phyloP scores from a whole-genome alignment of 2,888 invertebrate genomes.

The Papilio demoleus region DNA sequence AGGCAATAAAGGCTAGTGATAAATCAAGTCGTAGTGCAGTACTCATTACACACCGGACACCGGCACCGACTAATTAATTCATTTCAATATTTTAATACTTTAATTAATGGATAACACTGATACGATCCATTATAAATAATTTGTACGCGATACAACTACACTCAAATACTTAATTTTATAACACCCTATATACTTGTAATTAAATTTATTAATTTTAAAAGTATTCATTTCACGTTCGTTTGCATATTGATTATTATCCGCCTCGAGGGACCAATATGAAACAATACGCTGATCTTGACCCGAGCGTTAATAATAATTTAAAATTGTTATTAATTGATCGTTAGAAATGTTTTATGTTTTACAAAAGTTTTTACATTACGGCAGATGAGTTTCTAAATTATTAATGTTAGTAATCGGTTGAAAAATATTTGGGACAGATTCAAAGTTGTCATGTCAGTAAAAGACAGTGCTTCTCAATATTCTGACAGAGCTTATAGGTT shows the following conservation, averaged over 20 bases:
- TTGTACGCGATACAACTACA: slow-evolving; percentile 49
- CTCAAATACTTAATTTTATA: background rate
- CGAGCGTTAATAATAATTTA: background rate
- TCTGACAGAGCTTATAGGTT: too few relatives aligned
- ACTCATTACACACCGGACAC: slow-evolving; percentile 44
- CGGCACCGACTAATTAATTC: slow-evolving; percentile 48
- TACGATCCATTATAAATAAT: slow-evolving; percentile 54
- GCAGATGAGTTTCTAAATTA: background rate
- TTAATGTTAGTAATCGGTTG: background rate
- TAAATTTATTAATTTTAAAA: background rate
- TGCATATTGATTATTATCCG: background rate
- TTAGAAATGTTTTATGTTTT: background rate
- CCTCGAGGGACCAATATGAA: background rate
- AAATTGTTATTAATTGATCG: background rate
- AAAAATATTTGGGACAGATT: background rate
- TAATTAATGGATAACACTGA: slow-evolving; percentile 57
- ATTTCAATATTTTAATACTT: slow-evolving; percentile 53
- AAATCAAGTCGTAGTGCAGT: slow-evolving; percentile 44
- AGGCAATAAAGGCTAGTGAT: slow-evolving; percentile 48
- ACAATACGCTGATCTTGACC: background rate
- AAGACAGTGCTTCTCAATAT: background rate
- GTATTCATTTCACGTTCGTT: too few relatives aligned
- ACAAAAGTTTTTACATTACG: background rate
- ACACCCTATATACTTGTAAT: background rate
- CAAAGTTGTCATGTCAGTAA: background rate